Evolutionary conservation across 2,888 invertebrate genomes (phyloP).

Genomic region (Timema cristinae): DNA sequence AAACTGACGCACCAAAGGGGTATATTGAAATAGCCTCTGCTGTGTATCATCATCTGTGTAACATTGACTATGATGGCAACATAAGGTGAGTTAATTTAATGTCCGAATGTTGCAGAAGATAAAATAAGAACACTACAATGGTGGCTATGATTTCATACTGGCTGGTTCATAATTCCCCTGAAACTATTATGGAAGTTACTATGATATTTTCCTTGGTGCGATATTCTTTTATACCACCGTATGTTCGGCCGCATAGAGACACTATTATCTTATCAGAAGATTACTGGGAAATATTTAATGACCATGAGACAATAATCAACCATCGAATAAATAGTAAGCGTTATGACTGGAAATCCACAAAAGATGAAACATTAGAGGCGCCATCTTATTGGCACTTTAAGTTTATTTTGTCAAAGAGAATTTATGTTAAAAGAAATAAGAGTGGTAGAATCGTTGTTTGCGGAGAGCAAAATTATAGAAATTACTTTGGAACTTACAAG

Average conservation of each 20-base stretch:
- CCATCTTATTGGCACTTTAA: background rate
- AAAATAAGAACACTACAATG: background rate
- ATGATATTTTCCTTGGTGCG: background rate
- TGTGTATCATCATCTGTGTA: background rate
- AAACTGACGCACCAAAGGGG: background rate
- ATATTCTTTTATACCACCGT: background rate
- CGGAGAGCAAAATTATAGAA: background rate
- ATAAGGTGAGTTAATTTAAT: background rate
- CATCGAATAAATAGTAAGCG: background rate
- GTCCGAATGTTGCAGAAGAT: background rate
- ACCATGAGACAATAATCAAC: background rate
- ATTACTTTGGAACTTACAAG: background rate
- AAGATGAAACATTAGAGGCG: background rate
- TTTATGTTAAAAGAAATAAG: background rate
- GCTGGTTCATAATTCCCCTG: background rate
- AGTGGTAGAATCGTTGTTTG: background rate
- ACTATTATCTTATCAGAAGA: background rate
- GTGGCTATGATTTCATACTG: background rate
- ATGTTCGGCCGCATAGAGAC: background rate
- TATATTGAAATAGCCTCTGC: slow-evolving; percentile 7
- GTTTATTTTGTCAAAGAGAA: background rate
- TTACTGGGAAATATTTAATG: slow-evolving; percentile 9
- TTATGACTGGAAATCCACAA: background rate
- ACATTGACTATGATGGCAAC: background rate
- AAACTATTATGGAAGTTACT: background rate